phyloP scores from a whole-genome alignment of 2,888 invertebrate species.

The Pterobdella sp. region DNA sequence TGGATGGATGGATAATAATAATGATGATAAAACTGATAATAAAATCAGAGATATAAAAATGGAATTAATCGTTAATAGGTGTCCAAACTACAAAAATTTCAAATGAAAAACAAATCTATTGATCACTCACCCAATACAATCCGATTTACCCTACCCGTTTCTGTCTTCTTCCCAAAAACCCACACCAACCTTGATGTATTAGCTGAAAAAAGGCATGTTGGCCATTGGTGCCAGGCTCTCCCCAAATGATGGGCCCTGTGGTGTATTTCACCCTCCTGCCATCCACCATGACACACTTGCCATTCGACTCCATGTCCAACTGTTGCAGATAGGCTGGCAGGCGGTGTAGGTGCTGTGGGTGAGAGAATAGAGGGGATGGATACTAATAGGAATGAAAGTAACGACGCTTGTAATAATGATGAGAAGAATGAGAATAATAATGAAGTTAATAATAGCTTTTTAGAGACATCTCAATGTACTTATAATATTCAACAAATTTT shows the following conservation, averaged over 20 bases:
- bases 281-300: conserved; percentile 63
- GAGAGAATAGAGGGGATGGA: not conserved
- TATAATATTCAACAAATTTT: too few species aligned
- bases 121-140: not conserved
- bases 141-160: not conserved
- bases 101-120: too few species aligned
- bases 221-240: conserved; percentile 97
- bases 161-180: not conserved
- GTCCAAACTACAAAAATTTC: not conserved
- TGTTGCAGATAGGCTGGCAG: conserved; percentile 99
- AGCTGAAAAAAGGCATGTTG: conserved; percentile 98
- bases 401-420: not conserved
- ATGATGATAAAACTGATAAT: not conserved
- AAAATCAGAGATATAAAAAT: not conserved
- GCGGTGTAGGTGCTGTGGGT: conserved; percentile 74
- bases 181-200: conserved; percentile 72
- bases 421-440: not conserved
- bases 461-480: too few species aligned
- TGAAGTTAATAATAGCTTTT: not conserved
- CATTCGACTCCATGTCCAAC: conserved; percentile 99
- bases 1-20: not conserved
- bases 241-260: conserved; percentile 82
- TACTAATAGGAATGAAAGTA: not conserved
- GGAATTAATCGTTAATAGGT: not conserved
- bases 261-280: conserved; percentile 53